Evolutionary conservation across 2,797 vertebrate species (phyloP).

Genomic region (Hapalemur alaotrensis): DNA sequence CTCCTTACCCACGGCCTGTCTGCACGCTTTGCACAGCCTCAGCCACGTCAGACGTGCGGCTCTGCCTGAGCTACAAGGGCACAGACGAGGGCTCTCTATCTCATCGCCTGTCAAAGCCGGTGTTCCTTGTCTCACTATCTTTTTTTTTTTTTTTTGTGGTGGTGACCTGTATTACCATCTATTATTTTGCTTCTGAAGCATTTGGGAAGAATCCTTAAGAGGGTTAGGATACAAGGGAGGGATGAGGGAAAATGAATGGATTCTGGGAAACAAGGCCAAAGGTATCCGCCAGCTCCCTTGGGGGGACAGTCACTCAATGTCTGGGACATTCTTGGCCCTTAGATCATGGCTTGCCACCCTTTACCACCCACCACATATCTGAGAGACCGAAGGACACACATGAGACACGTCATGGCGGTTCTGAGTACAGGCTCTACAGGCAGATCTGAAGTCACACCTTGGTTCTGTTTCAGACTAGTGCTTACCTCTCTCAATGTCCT

Average conservation of each 20-base stretch:
- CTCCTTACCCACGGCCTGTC: not conserved
- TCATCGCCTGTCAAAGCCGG: not conserved
- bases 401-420: fast-evolving
- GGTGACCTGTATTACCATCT: not conserved
- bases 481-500: not conserved
- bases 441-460: not conserved
- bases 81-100: not conserved
- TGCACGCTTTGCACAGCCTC: fast-evolving
- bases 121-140: not conserved
- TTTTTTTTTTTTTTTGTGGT: not conserved
- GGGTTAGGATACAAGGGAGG: not conserved
- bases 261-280: not conserved
- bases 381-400: not conserved
- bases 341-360: not conserved
- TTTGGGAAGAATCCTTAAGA: not conserved
- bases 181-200: not conserved
- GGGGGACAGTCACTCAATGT: not conserved
- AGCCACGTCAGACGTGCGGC: fast-evolving
- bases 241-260: not conserved
- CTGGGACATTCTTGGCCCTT: not conserved
- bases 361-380: no score
- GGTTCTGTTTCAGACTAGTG: not conserved
- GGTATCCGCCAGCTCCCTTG: not conserved
- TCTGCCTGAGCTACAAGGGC: not conserved
- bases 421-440: not conserved